phyloP scores from a whole-genome alignment of 2,113 vertebrate species.

The Pterocles burchelli region DNA sequence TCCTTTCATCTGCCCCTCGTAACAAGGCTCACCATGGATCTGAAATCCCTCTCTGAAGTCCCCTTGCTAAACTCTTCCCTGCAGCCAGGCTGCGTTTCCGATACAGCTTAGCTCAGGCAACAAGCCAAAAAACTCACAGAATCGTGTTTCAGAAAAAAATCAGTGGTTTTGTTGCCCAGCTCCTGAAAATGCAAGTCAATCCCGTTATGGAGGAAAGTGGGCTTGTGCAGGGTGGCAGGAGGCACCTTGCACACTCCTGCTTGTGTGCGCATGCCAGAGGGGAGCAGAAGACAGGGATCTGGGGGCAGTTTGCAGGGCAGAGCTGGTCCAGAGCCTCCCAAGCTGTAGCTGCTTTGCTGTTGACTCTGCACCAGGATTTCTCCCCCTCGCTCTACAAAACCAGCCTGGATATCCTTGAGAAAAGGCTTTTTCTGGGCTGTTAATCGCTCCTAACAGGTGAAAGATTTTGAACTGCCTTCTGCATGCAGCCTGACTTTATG shows the following conservation, averaged over 20 bases:
- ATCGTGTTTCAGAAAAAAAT: not conserved
- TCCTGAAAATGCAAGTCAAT: not conserved
- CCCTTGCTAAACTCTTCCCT: not conserved
- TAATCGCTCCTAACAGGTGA: not conserved
- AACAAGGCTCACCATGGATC: not conserved
- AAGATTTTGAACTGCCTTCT: not conserved
- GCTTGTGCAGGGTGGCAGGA: not conserved
- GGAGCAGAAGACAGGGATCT: not conserved
- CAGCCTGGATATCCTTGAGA: not conserved
- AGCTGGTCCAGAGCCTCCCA: not conserved
- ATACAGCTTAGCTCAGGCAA: not conserved
- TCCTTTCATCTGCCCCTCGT: not conserved
- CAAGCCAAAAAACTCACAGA: not conserved
- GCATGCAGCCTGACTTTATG: not conserved
- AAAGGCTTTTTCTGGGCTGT: not conserved
- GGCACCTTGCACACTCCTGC: not conserved
- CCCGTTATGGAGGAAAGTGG: not conserved
- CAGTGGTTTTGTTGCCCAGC: not conserved
- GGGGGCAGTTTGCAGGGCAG: not conserved
- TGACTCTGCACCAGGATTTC: not conserved
- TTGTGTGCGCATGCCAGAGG: rapidly evolving
- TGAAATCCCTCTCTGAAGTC: not conserved
- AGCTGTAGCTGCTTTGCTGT: not conserved
- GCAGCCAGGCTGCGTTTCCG: not conserved
- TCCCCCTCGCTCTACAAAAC: not conserved